Base-by-base conservation (phyloP, 2,797 vertebrate species). In the Acrossocheilus fasciatus region DNA sequence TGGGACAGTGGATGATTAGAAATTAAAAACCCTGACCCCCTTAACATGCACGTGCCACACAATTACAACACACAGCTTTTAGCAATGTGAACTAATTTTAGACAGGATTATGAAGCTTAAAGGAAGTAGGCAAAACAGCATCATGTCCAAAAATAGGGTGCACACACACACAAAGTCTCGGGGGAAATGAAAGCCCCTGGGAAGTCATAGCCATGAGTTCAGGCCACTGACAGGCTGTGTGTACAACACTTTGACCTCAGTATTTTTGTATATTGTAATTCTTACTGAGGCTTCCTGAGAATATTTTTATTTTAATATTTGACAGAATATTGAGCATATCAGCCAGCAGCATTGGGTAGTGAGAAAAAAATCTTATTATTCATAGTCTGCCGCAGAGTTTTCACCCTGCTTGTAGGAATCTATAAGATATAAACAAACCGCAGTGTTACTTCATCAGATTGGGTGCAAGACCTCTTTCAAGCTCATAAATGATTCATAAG, bases 111-210 rank as follows among this genome's bases (percentile, higher is more conserved):
- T 47, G 26, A 57, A 34, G 39, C 41, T 83, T 70, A 17, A 75
- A 64, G 54, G 45, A 73, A 69, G 57, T 57, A 34, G 34, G 78
- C 77, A 68, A 36, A 83, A 69, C 57, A 66, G 36, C 62, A 20
- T 59, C 45, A 23, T 86, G 15, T 69, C 54, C 45, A 64, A 86
- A 86, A 88, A 83, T 69, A 86, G 54, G 6, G 4, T 17, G 4
- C 15, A 15, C 15, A 81, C 68, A 64, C 83, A 64, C 83, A 83
- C 2, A 74, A 54, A 76, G 62, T 72, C 74, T 79, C 26, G 0
- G 2, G 84, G 84, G 84, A 74, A 73, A 79, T 73, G 10, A 52
- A 86, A 88, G 26, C 3, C 17, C n/a, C 9, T 6, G 2, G 45
- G 43, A 72, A 73, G 59, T 80, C 50, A 66, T 11, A 64, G 83